Conservation (phyloP, 2,888 invertebrate genomes). For the Petrolisthes cinctipes region DNA sequence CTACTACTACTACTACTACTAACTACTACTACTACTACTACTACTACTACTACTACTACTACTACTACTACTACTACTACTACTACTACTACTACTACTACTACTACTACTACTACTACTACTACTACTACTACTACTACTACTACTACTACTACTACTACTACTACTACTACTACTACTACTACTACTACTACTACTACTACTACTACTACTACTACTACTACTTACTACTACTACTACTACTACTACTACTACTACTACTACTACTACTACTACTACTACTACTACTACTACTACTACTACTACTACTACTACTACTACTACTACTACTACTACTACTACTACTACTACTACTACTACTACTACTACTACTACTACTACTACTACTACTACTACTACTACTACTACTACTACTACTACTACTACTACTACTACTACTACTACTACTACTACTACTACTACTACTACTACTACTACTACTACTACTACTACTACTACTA, state of each 20-base stretch:
- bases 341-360: conserved; percentile 34
- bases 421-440: conserved; percentile 5
- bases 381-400: conserved; percentile 34
- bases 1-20: conserved; percentile 1
- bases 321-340: conserved; percentile 33
- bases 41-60: conserved; percentile 1
- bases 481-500: conserved; percentile 38
- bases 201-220: conserved; percentile 1
- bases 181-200: background rate
- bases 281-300: conserved; percentile 12
- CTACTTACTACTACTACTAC: conserved; percentile 1
- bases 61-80: conserved; percentile 1
- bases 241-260: background rate
- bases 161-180: conserved; percentile 1
- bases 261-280: conserved; percentile 1
- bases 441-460: conserved; percentile 21
- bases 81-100: conserved; percentile 1
- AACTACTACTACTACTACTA: conserved; percentile 1
- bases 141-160: background rate
- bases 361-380: conserved; percentile 33
- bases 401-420: conserved; percentile 22
- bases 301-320: conserved; percentile 16
- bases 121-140: background rate
- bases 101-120: conserved; percentile 1
- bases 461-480: conserved; percentile 35